Evolutionary conservation across 2,113 vertebrate species (phyloP).

Genomic region (Sorex fumeus): DNA sequence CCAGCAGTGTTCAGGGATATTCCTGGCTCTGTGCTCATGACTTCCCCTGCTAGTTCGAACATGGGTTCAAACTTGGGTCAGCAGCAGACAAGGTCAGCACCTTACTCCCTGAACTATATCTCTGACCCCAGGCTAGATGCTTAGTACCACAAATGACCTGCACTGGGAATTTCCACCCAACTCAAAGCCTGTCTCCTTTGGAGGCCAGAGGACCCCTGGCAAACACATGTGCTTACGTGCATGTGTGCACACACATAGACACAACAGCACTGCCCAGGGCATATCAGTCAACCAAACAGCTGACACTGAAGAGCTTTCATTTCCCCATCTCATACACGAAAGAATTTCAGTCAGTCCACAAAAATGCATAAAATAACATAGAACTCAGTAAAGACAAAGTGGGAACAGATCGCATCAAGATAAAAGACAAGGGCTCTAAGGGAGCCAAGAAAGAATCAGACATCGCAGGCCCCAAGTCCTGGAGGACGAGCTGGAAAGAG

Average conservation of each 20-base stretch:
- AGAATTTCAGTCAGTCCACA: neutral
- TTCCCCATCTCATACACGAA: neutral
- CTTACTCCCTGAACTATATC: too few species aligned
- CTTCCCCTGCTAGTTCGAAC: neutral
- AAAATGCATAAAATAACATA: neutral
- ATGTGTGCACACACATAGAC: neutral
- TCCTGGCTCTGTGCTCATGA: neutral
- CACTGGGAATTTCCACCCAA: neutral
- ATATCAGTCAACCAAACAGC: neutral
- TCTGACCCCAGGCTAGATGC: neutral
- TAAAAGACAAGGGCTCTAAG: neutral
- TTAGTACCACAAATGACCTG: neutral
- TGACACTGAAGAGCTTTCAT: neutral
- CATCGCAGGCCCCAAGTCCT: fast-evolving
- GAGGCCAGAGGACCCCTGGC: neutral
- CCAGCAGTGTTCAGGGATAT: too few species aligned
- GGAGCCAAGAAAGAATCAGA: neutral
- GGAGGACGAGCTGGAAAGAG: too few species aligned
- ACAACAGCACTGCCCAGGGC: neutral
- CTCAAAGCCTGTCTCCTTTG: neutral
- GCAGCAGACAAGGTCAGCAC: too few species aligned
- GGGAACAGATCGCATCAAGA: neutral
- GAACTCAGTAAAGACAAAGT: neutral
- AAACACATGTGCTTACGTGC: fast-evolving
- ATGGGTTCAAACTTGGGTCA: too few species aligned